These are phyloP conservation scores for Baronia brevicornis DNA, from an alignment of 2,888 invertebrate genomes.

Conservation along the genomic window DNA sequence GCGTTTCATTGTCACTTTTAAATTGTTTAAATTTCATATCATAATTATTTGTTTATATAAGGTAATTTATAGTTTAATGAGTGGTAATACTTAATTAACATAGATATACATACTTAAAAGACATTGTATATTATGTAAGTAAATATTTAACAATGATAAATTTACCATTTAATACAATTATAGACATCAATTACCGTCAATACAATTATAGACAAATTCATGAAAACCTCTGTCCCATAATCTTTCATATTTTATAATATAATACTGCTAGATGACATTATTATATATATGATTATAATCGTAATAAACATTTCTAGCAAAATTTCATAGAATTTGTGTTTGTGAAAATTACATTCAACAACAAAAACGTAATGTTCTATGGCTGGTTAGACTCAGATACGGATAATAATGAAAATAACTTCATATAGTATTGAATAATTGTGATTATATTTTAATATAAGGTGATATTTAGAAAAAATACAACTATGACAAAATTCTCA, in stretches of 20 bases:
- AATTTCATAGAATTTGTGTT: slow-evolving; percentile 46
- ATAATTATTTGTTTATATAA: slow-evolving; percentile 8
- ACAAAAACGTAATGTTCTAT: slow-evolving; percentile 63
- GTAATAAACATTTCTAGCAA: slow-evolving; percentile 53
- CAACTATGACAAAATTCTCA: slow-evolving; percentile 24
- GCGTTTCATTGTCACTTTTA: slow-evolving; percentile 9
- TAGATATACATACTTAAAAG: slow-evolving; percentile 47
- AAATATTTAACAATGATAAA: slow-evolving; percentile 64
- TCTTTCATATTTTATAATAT: slow-evolving; percentile 35
- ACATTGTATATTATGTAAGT: slow-evolving; percentile 44
- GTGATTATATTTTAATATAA: slow-evolving; percentile 20
- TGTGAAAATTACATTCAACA: slow-evolving; percentile 63
- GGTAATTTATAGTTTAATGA: slow-evolving; percentile 33
- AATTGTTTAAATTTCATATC: background rate
- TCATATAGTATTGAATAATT: slow-evolving; percentile 14
- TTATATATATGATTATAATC: slow-evolving; percentile 43
- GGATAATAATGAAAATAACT: slow-evolving; percentile 37
- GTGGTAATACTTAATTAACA: slow-evolving; percentile 40
- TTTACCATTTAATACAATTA: slow-evolving; percentile 47
- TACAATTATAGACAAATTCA: too few relatives aligned
- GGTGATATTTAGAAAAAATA: slow-evolving; percentile 35
- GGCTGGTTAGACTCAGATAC: slow-evolving; percentile 69
- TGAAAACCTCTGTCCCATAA: slow-evolving; percentile 33
- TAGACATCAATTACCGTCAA: slow-evolving; percentile 41
- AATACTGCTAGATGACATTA: slow-evolving; percentile 33